phyloP scores from a whole-genome alignment of 2,888 invertebrate genomes.

The Temnothorax rugatulus region DNA sequence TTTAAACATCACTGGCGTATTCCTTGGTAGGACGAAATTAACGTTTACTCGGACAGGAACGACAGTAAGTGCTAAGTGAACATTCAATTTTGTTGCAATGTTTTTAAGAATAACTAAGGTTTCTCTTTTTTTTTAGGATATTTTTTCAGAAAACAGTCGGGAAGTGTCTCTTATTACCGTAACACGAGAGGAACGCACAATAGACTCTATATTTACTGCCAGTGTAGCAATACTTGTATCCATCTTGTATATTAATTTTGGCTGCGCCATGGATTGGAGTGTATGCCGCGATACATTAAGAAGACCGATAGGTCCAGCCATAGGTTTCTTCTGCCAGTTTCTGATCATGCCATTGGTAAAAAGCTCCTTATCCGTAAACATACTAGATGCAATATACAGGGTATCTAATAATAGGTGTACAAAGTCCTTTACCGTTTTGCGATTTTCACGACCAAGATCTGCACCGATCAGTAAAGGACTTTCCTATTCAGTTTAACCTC shows the following conservation, averaged over 20 bases:
- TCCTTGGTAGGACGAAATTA: conserved; percentile 86
- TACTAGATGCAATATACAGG: background rate
- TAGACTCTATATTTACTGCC: conserved; percentile 92
- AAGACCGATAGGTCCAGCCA: conserved; percentile 92
- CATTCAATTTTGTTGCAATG: background rate
- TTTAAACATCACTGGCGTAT: conserved; percentile 86
- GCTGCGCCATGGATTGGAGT: conserved; percentile 94
- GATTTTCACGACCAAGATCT: background rate
- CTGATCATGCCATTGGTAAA: conserved; percentile 94
- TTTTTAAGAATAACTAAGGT: conserved; percentile 68
- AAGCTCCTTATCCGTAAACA: conserved; percentile 79
- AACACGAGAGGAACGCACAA: conserved; percentile 88
- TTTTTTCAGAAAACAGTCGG: conserved; percentile 27
- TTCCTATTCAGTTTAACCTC: background rate
- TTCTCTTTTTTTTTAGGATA: conserved; percentile 35
- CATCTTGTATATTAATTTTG: conserved; percentile 95
- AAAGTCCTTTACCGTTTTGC: background rate
- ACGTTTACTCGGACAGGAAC: conserved; percentile 49
- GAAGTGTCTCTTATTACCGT: conserved; percentile 87
- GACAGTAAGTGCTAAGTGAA: conserved; percentile 75
- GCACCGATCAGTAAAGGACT: background rate
- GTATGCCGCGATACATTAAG: conserved; percentile 90
- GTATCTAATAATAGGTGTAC: background rate
- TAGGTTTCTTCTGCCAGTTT: conserved; percentile 93
- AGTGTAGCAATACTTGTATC: conserved; percentile 92